These are phyloP conservation scores for Rhynchotus rufescens DNA, from an alignment of 2,797 vertebrate genomes.

Conservation along the genomic window DNA sequence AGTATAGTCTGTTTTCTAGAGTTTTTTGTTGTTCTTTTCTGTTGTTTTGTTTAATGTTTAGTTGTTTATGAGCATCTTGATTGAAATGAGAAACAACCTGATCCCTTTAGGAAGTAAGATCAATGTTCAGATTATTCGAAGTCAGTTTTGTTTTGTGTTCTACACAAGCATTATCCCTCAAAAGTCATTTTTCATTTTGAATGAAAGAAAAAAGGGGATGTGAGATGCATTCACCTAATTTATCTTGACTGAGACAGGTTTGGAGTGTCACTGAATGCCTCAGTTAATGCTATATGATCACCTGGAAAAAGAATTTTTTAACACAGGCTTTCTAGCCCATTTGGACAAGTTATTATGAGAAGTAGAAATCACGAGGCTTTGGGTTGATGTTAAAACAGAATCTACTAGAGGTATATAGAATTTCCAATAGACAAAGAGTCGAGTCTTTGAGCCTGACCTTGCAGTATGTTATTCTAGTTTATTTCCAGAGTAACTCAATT, in stretches of 20 bases:
- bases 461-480: neutral
- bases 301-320: neutral
- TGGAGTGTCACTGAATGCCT: neutral
- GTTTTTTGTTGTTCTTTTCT: neutral
- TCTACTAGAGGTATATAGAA: neutral
- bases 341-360: neutral
- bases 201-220: neutral
- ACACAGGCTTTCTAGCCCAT: neutral
- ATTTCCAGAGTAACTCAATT: neutral
- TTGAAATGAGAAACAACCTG: neutral
- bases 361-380: neutral
- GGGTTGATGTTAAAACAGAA: neutral
- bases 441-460: neutral
- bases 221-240: neutral
- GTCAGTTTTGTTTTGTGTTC: neutral
- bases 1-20: neutral
- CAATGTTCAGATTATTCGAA: neutral
- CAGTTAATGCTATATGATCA: neutral
- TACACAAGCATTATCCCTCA: neutral
- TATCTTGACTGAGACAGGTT: neutral
- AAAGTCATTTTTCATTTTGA: conserved; percentile 21
- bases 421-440: neutral
- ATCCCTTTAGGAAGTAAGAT: neutral
- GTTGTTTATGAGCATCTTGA: conserved; percentile 13
- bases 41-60: conserved; percentile 10